Percentiles rank a stretch among this genome's conserved stretches.
Conservation (phyloP, 2,113 vertebrate genomes). For the Psettodes erumei region DNA sequence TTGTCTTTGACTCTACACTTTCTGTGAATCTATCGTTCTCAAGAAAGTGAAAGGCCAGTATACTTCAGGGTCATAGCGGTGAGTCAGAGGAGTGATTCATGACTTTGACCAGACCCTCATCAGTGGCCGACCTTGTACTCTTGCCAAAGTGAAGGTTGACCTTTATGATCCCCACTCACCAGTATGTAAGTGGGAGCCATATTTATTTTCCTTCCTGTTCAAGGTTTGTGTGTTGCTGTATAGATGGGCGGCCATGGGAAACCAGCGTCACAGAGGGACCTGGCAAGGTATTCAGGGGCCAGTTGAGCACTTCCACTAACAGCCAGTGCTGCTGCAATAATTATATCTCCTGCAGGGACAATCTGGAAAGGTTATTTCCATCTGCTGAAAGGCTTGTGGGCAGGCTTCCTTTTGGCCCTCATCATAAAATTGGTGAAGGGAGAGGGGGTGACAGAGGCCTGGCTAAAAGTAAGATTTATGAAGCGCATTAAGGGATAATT, state of each 20-base stretch:
- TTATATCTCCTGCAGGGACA: slow-evolving; percentile 67
- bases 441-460: slow-evolving; percentile 15
- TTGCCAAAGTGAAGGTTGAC: slow-evolving; percentile 9
- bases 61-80: not conserved
- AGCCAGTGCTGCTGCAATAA: slow-evolving; percentile 63
- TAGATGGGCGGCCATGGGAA: slow-evolving; percentile 49
- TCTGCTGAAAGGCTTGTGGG: slow-evolving; percentile 60
- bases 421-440: slow-evolving; percentile 4
- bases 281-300: slow-evolving; percentile 50
- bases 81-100: slow-evolving; percentile 29
- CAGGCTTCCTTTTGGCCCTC: slow-evolving; percentile 50
- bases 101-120: slow-evolving; percentile 23
- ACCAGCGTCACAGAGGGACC: slow-evolving; percentile 48
- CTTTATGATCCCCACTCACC: not conserved
- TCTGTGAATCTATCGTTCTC: not conserved
- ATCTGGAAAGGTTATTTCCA: slow-evolving; percentile 75
- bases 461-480: slow-evolving; percentile 6
- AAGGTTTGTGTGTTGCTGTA: slow-evolving; percentile 43
- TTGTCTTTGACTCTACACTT: not conserved
- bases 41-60: not conserved
- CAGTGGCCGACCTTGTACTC: slow-evolving; percentile 32
- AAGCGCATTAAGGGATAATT: not conserved
- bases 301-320: slow-evolving; percentile 57
- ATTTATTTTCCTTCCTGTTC: slow-evolving; percentile 38
- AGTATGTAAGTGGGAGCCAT: slow-evolving; percentile 1